Evolutionary conservation across 2,888 invertebrate genomes (phyloP).

Genomic region (Idaea straminata): DNA sequence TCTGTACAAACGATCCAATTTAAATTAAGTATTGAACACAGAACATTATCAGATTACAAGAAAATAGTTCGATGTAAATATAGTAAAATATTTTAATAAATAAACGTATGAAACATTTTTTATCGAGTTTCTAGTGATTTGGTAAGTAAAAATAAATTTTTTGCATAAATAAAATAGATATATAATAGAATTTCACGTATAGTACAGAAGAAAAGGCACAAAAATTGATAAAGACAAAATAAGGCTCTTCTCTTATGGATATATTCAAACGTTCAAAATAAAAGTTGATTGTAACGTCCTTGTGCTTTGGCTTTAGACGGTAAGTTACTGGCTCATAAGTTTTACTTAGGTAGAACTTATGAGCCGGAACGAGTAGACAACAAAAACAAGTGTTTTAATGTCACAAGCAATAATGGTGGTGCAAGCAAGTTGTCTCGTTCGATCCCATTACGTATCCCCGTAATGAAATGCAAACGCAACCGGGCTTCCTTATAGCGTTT

Average conservation of each 20-base stretch:
- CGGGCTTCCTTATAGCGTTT: conserved; percentile 50
- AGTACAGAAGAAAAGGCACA: background rate
- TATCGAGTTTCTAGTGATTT: no score
- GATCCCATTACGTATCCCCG: conserved; percentile 29
- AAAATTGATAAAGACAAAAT: background rate
- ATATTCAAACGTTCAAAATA: background rate
- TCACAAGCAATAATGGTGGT: conserved; percentile 5
- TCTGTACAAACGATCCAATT: background rate
- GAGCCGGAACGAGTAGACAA: background rate
- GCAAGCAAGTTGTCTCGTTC: conserved; percentile 23
- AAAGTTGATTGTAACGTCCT: background rate
- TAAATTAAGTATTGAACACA: background rate
- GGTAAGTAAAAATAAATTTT: no score
- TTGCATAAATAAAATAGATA: no score
- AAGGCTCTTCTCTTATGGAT: background rate
- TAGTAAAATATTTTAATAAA: background rate
- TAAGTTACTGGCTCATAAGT: background rate
- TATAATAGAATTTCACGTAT: no score
- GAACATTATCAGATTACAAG: background rate
- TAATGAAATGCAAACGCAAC: conserved; percentile 68
- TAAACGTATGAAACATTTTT: no score
- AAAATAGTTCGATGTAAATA: background rate
- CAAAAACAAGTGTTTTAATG: conserved; percentile 5
- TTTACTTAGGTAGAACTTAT: background rate
- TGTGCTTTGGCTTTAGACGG: background rate